Base-by-base conservation (phyloP, 2,113 vertebrate species). In the Neolamprologus sp. region DNA sequence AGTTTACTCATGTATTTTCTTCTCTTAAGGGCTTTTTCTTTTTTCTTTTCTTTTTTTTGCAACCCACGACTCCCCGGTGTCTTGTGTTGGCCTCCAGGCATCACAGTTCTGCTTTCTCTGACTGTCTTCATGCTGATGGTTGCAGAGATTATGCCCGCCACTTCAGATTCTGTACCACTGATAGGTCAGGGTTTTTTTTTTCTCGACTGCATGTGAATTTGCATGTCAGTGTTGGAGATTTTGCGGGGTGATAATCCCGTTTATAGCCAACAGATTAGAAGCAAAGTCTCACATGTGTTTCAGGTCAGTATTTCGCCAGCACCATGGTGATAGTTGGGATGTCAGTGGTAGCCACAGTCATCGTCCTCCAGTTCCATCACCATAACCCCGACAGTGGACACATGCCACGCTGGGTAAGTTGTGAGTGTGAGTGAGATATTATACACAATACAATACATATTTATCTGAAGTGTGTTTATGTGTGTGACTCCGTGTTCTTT, bases 261-360 rank as follows among this genome's bases (percentile, higher is more conserved):
- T 53, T 4, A 26, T n/a, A n/a, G 28, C 19, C 33, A 28, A 53
- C 12, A 73, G 23, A 84, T 17, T 83, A 14, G 71, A 9, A 47
- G 9, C 47, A 54, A 9, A 68, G 37, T 9, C 28, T 82, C 3
- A 12, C 49, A 3, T 49, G 35, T 88, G 68, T 82, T 81, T 88
- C 87, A 97, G 97, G 96, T 71, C 97, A 97, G 85, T 97, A 97
- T 87, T 97, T 97, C 83, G 97, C 95, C 81, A 97, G 96, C 87
- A 97, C 96, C 87, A 97, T 97, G 97, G 96, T 96, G 89, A 97
- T 97, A 53, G 97, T 97, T 3, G 96, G 96, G n/a, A 96, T 97
- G 95, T 97, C 97, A 1, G 97, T 97, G 5, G 96, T 97, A 21
- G 96, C 96, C 30, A 97, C 97, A 1, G 97, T 97, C 85, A 92